Evolutionary conservation across 1,140 invertebrate genomes (phyloP).

Genomic region (Asobara japonica): DNA sequence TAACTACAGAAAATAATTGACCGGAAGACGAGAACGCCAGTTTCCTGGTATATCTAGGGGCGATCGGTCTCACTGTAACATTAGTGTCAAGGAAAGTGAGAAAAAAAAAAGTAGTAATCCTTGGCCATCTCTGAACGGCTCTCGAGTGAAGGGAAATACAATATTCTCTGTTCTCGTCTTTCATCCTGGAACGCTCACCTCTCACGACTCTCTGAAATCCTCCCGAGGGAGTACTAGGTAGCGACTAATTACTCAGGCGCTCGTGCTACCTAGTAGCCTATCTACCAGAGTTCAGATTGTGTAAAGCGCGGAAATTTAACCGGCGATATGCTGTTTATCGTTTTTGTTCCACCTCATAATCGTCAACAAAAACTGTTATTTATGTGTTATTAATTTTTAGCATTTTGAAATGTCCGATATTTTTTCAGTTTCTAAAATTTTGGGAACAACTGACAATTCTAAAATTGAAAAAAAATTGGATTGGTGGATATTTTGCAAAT

Average conservation of each 20-base stretch:
- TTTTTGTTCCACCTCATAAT: neutral
- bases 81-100: neutral
- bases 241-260: conserved; percentile 17
- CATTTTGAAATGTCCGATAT: no score
- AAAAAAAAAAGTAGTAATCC: neutral
- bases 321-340: neutral
- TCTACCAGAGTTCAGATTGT: neutral
- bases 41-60: neutral
- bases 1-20: neutral
- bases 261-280: neutral
- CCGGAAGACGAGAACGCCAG: neutral
- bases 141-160: neutral
- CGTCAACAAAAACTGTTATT: neutral
- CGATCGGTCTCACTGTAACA: neutral
- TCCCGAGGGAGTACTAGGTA: conserved; percentile 18
- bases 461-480: no score
- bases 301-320: neutral
- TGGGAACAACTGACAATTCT: no score
- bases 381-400: no score
- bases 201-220: conserved; percentile 6
- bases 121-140: neutral
- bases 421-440: no score
- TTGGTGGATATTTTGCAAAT: no score
- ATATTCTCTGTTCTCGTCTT: neutral
- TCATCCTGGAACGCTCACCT: neutral